Conservation (phyloP, 2,888 invertebrate species). For the Drosophila differens region DNA sequence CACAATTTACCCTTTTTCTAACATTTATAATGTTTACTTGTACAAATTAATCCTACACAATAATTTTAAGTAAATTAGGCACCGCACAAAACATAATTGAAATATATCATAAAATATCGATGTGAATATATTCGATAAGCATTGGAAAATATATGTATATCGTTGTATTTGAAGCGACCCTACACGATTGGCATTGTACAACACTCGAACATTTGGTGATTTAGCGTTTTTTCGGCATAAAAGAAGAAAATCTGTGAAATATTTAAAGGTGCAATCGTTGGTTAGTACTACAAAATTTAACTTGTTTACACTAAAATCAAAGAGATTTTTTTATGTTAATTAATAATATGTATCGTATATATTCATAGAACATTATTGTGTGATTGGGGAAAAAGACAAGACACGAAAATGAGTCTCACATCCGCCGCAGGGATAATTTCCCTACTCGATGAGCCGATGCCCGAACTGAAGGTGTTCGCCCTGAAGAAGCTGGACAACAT, state of each 20-base stretch:
- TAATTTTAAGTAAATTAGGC: background rate
- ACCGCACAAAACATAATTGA: background rate
- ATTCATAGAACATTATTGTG: conserved; percentile 54
- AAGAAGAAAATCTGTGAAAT: conserved; percentile 61
- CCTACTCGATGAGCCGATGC: conserved; percentile 96
- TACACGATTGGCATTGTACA: conserved; percentile 27
- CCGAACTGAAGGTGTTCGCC: conserved; percentile 97
- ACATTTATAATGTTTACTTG: fast-evolving
- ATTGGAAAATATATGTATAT: background rate
- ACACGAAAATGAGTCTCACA: conserved; percentile 86
- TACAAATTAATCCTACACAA: background rate
- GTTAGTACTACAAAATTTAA: conserved; percentile 56
- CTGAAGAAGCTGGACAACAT: conserved; percentile 96
- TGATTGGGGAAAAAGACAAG: conserved; percentile 52
- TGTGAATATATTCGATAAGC: background rate
- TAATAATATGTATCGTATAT: conserved; percentile 39
- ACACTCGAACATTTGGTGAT: conserved; percentile 56
- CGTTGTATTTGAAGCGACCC: conserved; percentile 16
- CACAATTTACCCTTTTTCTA: background rate
- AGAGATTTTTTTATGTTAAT: conserved; percentile 24
- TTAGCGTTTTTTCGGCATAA: conserved; percentile 77
- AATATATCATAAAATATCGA: background rate
- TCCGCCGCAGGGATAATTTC: conserved; percentile 96
- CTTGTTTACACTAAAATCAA: conserved; percentile 9
- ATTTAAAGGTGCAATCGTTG: conserved; percentile 61